Percentiles rank a stretch among this genome's conserved stretches.
Evolutionary conservation across 2,888 invertebrate genomes (phyloP).

Genomic region (Slavum lentiscoides): DNA sequence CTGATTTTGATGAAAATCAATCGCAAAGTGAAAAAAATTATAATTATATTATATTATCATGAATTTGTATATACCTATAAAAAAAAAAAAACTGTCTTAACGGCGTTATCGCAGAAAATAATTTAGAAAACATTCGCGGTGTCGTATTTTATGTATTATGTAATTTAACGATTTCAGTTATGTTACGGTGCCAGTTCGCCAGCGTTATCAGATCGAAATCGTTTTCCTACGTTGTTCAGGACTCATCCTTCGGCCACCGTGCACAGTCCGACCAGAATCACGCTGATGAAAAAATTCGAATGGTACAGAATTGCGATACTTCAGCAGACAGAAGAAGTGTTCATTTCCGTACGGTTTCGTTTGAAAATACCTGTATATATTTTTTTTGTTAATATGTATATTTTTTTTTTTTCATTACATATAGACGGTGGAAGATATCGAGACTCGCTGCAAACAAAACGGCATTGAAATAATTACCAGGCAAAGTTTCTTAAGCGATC

Average conservation of each 20-base stretch:
- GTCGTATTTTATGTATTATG: neutral
- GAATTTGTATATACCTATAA: too few relatives aligned
- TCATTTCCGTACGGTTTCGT: conserved; percentile 74
- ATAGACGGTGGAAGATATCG: conserved; percentile 95
- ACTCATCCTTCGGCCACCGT: conserved; percentile 99
- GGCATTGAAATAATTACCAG: conserved; percentile 94
- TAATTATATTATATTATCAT: too few relatives aligned
- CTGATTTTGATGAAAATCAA: too few relatives aligned
- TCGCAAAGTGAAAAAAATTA: too few relatives aligned
- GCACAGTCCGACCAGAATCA: conserved; percentile 96
- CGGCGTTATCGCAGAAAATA: too few relatives aligned
- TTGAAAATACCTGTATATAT: neutral
- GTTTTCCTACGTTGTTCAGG: conserved; percentile 96
- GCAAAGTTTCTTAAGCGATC: conserved; percentile 96
- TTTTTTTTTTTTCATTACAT: conserved; percentile 57
- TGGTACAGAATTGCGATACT: conserved; percentile 97
- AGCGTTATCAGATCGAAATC: conserved; percentile 91
- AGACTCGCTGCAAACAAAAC: conserved; percentile 86
- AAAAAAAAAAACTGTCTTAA: too few relatives aligned
- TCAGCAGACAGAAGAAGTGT: conserved; percentile 98
- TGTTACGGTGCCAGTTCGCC: conserved; percentile 99
- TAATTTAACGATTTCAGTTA: conserved; percentile 66
- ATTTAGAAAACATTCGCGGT: too few relatives aligned
- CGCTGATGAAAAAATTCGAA: conserved; percentile 93
- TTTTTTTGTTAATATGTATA: neutral